Evolutionary conservation across 2,888 invertebrate species (phyloP), one percentile per base, ranked within the genome.

Genomic region (Choreutis nemorana): DNA sequence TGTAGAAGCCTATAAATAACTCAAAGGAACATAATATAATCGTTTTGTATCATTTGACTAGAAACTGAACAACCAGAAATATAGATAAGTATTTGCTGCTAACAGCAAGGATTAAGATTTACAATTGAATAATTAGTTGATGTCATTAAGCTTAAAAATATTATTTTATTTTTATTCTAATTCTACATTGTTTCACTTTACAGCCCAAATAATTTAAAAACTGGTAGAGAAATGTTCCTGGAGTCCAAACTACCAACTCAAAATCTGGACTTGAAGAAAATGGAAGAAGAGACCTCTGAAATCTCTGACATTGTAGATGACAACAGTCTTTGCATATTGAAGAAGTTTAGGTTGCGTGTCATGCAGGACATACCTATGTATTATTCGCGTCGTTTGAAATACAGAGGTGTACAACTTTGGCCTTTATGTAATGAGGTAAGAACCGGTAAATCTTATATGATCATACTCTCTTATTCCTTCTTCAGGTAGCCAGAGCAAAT

Each of bases 161-260:
- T n/a, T n/a, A n/a, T n/a, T n/a, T n/a, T n/a, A n/a, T n/a, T n/a
- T n/a, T n/a, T n/a, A n/a, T n/a, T n/a, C n/a, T n/a, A n/a, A n/a
- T n/a, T n/a, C n/a, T n/a, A n/a, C n/a, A n/a, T n/a, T n/a, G 26
- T 16, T 22, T 30, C 21, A 23, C 11, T 18, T 60, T 62, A 31
- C 51, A 73, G 72, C 26, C 57, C 62, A 5, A 48, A 56, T 2
- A 51, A 57, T 30, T 40, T 72, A 10, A 54, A 41, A 42, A 64
- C 57, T 7, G 68, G 67, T 16, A 42, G 45, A 10, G 70, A 72
- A 40, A 11, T 64, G 7, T n/a, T n/a, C n/a, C 35, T 28, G 14
- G 57, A 70, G 59, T 25, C 42, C 49, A 3, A 7, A 36, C 26
- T 3, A 39, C 44, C 3, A n/a, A n/a, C n/a, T n/a, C 70, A 67